Evolutionary conservation across 2,797 vertebrate genomes (phyloP).

Genomic region (Esox masquinongy): DNA sequence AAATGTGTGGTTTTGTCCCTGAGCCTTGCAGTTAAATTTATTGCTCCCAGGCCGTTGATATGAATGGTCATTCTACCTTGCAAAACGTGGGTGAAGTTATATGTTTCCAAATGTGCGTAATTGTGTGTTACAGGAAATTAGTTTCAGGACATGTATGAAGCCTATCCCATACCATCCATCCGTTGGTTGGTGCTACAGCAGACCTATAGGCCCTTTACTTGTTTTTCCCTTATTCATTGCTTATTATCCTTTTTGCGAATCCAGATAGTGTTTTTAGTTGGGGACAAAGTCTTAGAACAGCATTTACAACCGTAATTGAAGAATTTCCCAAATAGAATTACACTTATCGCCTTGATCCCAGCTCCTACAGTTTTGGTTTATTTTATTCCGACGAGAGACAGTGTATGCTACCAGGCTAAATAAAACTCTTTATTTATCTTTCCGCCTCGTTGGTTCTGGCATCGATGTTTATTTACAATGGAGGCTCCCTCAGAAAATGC

Average conservation of each 20-base stretch:
- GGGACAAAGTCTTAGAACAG: too few relatives aligned
- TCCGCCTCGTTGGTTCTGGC: neutral
- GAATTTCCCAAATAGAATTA: neutral
- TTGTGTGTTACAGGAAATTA: too few relatives aligned
- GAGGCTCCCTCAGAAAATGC: constrained; percentile 31
- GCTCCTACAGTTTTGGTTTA: neutral
- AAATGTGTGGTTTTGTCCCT: too few relatives aligned
- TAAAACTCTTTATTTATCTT: neutral
- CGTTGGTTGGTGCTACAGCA: too few relatives aligned
- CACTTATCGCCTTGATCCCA: neutral
- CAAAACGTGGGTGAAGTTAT: too few relatives aligned
- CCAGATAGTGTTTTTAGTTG: neutral
- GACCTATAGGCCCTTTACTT: too few relatives aligned
- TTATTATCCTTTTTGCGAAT: neutral
- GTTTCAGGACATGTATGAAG: too few relatives aligned
- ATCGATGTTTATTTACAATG: neutral
- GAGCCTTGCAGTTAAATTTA: too few relatives aligned
- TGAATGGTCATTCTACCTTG: too few relatives aligned
- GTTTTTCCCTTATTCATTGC: neutral
- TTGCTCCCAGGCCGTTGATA: too few relatives aligned
- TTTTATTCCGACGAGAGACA: neutral
- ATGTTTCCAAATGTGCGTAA: too few relatives aligned
- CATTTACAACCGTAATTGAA: neutral
- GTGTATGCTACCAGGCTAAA: neutral
- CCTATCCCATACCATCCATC: too few relatives aligned